Percentiles rank a stretch among this genome's conserved stretches.
phyloP scores from a whole-genome alignment of 1,140 invertebrate species.

The Rhizoglyphus robini region DNA sequence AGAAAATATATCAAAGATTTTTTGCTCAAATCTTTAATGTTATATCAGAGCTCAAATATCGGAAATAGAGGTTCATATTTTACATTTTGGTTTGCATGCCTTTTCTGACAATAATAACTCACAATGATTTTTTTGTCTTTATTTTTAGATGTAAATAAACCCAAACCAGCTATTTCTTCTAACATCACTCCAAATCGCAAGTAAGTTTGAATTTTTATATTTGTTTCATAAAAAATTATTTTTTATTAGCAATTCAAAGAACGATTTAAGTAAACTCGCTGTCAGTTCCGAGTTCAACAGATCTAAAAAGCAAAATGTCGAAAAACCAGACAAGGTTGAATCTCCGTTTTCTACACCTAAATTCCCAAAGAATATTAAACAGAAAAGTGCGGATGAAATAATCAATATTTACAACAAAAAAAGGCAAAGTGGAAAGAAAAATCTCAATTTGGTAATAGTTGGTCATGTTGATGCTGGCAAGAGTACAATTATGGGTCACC shows the following conservation, averaged over 20 bases:
- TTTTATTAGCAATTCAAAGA: not conserved
- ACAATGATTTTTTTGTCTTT: not conserved
- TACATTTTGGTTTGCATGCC: slow-evolving; percentile 1
- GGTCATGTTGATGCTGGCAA: slow-evolving; percentile 99
- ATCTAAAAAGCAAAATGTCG: not conserved
- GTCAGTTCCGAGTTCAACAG: not conserved
- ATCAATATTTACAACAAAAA: slow-evolving; percentile 51
- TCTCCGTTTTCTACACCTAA: not conserved
- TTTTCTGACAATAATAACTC: not conserved
- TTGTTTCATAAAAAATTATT: not conserved
- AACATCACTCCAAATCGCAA: not conserved
- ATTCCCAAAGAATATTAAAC: slow-evolving; percentile 8
- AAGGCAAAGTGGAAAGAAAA: slow-evolving; percentile 57
- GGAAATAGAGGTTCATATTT: slow-evolving; percentile 4
- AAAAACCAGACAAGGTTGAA: not conserved
- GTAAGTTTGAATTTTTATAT: not conserved
- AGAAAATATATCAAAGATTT: slow-evolving; percentile 19
- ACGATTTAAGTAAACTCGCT: not conserved
- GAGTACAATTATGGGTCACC: slow-evolving; percentile 89
- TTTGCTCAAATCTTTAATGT: slow-evolving; percentile 39
- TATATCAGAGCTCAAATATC: slow-evolving; percentile 17
- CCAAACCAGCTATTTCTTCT: not conserved
- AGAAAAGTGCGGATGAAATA: slow-evolving; percentile 31
- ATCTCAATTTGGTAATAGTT: slow-evolving; percentile 85
- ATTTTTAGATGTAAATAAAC: not conserved